Conservation (phyloP, 1,140 invertebrate species). For the Drosophila carrolli region DNA sequence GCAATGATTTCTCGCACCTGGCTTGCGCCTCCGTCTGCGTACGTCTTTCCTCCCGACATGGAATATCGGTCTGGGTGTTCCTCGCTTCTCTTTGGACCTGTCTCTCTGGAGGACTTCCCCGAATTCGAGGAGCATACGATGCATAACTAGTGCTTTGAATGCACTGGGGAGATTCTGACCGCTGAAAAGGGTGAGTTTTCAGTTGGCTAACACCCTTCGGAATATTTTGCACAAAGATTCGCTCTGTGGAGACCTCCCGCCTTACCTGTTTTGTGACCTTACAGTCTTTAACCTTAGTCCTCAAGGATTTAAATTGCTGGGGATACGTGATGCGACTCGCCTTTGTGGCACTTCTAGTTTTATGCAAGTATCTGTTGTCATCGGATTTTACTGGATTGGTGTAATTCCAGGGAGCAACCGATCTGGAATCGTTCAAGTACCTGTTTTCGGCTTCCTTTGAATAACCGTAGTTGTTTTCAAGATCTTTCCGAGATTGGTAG, state of each 20-base stretch:
- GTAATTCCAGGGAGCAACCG: background rate
- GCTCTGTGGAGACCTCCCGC: background rate
- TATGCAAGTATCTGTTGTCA: background rate
- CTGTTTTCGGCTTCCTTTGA: background rate
- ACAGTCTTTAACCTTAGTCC: background rate
- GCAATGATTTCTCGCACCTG: background rate
- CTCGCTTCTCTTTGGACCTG: background rate
- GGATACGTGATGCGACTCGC: background rate
- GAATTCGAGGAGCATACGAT: background rate
- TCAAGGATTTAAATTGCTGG: background rate
- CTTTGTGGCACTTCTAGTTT: background rate
- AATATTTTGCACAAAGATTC: background rate
- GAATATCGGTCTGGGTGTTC: background rate
- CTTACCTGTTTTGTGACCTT: background rate
- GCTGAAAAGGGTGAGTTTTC: background rate
- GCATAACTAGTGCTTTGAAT: background rate
- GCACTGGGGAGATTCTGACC: too few relatives aligned
- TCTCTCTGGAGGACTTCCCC: background rate
- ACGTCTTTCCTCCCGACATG: background rate
- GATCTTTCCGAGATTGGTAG: background rate
- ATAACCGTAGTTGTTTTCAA: background rate
- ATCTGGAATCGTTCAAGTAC: background rate
- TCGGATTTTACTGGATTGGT: too few relatives aligned
- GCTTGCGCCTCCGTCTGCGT: conserved; percentile 4
- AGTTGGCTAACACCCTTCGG: background rate